Evolutionary conservation across 1,140 invertebrate genomes (phyloP).

Genomic region (Dolichoris vasculosae): DNA sequence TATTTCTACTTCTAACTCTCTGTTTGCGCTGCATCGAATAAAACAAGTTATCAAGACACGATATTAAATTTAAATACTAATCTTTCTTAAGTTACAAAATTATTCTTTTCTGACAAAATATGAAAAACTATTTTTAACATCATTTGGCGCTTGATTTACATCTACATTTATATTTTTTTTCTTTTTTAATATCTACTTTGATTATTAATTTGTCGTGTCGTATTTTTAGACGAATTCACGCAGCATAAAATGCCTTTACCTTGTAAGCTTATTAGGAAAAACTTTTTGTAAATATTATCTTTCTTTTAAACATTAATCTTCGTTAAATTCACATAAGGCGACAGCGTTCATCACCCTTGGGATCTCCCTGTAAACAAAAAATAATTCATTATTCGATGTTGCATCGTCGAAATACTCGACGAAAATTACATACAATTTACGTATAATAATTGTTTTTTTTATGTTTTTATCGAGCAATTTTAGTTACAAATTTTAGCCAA

Average conservation of each 20-base stretch:
- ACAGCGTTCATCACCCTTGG: constrained; percentile 77
- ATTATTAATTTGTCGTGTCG: constrained; percentile 22
- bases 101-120: constrained; percentile 26
- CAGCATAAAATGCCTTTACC: constrained; percentile 57
- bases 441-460: neutral
- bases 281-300: constrained; percentile 54
- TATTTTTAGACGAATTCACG: constrained; percentile 49
- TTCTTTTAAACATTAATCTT: constrained; percentile 53
- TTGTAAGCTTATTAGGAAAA: constrained; percentile 58
- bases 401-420: neutral
- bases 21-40: constrained; percentile 34
- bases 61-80: constrained; percentile 29
- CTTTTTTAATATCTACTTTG: neutral
- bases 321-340: constrained; percentile 76
- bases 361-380: constrained; percentile 76
- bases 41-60: constrained; percentile 30
- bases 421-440: neutral
- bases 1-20: neutral
- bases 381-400: neutral
- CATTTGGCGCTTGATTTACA: neutral
- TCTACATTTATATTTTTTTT: neutral
- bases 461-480: neutral
- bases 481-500: neutral
- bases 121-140: constrained; percentile 35
- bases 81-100: constrained; percentile 24